Percentiles rank a stretch among this genome's conserved stretches.
Conservation (phyloP, 2,888 invertebrate genomes). For the Caenorhabditis sp. region DNA sequence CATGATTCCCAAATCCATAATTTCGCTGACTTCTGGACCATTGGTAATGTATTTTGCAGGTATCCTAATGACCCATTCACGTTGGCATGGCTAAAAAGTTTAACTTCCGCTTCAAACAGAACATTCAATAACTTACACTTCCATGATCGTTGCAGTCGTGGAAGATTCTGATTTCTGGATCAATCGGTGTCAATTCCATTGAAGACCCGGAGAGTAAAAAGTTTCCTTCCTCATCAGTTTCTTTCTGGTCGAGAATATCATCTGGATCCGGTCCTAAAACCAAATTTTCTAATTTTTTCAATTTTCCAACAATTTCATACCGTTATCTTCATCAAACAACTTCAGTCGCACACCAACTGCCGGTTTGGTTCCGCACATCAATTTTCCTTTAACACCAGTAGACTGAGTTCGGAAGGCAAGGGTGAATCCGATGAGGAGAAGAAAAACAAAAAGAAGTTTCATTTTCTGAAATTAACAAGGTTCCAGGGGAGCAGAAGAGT, state of each 20-base stretch:
- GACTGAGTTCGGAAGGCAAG: constrained; percentile 72
- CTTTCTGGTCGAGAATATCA: constrained; percentile 69
- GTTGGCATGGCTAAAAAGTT: constrained; percentile 76
- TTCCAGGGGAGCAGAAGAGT: neutral
- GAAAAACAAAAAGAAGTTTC: constrained; percentile 26
- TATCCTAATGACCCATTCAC: constrained; percentile 81
- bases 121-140: constrained; percentile 63
- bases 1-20: constrained; percentile 75
- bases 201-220: constrained; percentile 79
- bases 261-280: constrained; percentile 74
- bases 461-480: constrained; percentile 30
- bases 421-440: constrained; percentile 13
- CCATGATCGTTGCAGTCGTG: constrained; percentile 80
- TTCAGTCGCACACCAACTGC: constrained; percentile 75
- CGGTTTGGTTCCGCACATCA: constrained; percentile 77
- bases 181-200: constrained; percentile 81
- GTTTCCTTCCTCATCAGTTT: constrained; percentile 72
- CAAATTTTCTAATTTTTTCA: neutral
- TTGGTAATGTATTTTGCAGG: constrained; percentile 81
- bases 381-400: constrained; percentile 76
- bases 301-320: constrained; percentile 58
- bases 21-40: constrained; percentile 59
- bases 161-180: constrained; percentile 81
- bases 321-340: constrained; percentile 80
- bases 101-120: neutral